Evolutionary conservation across 1,140 invertebrate species (phyloP), one percentile per base, ranked within the genome.

Genomic region (Tenebrio molitor): DNA sequence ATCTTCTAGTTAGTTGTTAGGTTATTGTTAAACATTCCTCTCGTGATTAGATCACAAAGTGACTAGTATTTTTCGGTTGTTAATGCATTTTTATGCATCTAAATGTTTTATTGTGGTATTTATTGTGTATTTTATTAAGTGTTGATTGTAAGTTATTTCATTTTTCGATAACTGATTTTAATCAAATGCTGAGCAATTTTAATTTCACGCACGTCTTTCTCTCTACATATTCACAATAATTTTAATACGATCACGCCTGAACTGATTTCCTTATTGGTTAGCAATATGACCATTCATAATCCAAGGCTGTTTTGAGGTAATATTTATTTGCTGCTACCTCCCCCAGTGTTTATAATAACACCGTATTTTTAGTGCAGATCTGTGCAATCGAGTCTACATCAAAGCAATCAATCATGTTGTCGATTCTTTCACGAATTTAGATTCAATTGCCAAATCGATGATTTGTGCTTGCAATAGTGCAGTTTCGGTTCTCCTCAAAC

Each of bases 51-150:
- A 76, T 77, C 72, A 75, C 73, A 65, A 58, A 58, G 12, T 39
- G 63, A 36, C 16, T 41, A 72, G 69, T 74, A 74, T 73, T 79
- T 73, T 80, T 72, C 72, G 72, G 68, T 80, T 78, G 77, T 80
- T 78, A 74, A 77, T 77, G 76, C 75, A 77, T 78, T 77, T n/a
- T 74, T 71, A 77, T 78, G 77, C 78, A 80, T 74, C 73, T 79
- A 76, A 71, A 78, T 76, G 71, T 78, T 76, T 75, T 77, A 76
- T 77, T 66, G 42, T 66, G 42, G 42, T 66, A 66, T 66, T 66
- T 66, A 66, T 66, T 66, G 39, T 65, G 63, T 66, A 66, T 66
- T 66, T 66, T 66, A 66, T 66, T 66, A 66, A 66, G 64, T 66
- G 64, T 66, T 66, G 29, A 12, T 33, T 29, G 36, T 66, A 66